Conservation (phyloP, 1,140 invertebrate species). For the Pectinophora gossypiella region DNA sequence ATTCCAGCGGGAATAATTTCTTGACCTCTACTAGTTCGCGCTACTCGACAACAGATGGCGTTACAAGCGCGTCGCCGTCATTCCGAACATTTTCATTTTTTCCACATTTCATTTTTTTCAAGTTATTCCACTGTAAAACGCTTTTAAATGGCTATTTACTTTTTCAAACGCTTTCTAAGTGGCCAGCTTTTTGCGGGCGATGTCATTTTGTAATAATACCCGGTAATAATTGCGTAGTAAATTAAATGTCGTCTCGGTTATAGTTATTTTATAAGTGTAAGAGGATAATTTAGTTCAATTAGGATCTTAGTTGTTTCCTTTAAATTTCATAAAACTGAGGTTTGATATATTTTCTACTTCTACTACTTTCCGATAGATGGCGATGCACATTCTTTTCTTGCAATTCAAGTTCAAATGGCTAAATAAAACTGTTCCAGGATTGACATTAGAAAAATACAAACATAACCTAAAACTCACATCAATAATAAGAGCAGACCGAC, state of each 20-base stretch:
- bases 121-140: conserved; percentile 61
- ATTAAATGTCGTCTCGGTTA: conserved; percentile 46
- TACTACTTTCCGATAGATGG: conserved; percentile 40
- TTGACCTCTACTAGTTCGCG: conserved; percentile 46
- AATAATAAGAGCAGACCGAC: background rate
- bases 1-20: conserved; percentile 60
- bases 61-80: conserved; percentile 50
- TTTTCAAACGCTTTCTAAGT: conserved; percentile 72
- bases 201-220: conserved; percentile 53
- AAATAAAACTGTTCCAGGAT: too few relatives aligned
- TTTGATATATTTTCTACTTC: conserved; percentile 16
- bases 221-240: conserved; percentile 57
- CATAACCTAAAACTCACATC: background rate
- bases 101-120: conserved; percentile 29
- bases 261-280: conserved; percentile 50
- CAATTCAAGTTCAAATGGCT: background rate
- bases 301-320: background rate
- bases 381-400: conserved; percentile 8
- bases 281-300: background rate
- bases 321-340: background rate
- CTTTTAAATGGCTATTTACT: conserved; percentile 64
- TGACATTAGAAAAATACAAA: background rate
- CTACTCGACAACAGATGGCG: conserved; percentile 66
- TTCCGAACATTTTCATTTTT: conserved; percentile 45
- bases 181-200: conserved; percentile 51